Percentiles rank a stretch among this genome's conserved stretches.
Evolutionary conservation across 1,140 invertebrate species (phyloP).

Genomic region (Aricia agestis): DNA sequence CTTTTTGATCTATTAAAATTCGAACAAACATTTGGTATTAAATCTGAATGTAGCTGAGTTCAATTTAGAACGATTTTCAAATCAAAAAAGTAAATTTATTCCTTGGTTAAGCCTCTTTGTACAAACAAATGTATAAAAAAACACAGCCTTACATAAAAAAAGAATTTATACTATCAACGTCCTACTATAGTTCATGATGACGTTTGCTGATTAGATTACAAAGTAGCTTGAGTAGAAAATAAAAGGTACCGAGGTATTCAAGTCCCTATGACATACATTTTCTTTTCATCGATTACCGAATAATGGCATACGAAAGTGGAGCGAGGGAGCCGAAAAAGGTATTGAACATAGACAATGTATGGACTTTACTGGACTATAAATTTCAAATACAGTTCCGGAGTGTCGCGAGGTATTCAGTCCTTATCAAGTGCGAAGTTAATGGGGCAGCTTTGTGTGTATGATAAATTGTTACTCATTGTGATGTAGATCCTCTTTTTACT

Average conservation of each 20-base stretch:
- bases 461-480: conserved; percentile 69
- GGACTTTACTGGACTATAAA: conserved; percentile 41
- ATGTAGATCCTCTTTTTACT: conserved; percentile 64
- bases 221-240: not conserved
- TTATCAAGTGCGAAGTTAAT: conserved; percentile 69
- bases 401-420: conserved; percentile 60
- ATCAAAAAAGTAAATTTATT: too few relatives aligned
- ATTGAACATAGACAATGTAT: conserved; percentile 40
- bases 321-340: conserved; percentile 23
- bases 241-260: not conserved
- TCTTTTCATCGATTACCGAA: conserved; percentile 2
- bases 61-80: too few relatives aligned
- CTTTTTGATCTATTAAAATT: not conserved
- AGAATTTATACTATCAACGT: not conserved
- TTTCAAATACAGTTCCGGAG: conserved; percentile 41
- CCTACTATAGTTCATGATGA: not conserved
- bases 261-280: not conserved
- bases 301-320: conserved; percentile 13
- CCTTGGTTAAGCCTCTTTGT: not conserved
- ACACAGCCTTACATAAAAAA: too few relatives aligned
- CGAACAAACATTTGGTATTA: not conserved
- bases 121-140: too few relatives aligned
- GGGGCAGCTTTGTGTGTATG: conserved; percentile 65
- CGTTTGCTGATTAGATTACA: not conserved
- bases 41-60: not conserved